Evolutionary conservation across 1,140 invertebrate genomes (phyloP).

Genomic region (Eulimnadia texana): DNA sequence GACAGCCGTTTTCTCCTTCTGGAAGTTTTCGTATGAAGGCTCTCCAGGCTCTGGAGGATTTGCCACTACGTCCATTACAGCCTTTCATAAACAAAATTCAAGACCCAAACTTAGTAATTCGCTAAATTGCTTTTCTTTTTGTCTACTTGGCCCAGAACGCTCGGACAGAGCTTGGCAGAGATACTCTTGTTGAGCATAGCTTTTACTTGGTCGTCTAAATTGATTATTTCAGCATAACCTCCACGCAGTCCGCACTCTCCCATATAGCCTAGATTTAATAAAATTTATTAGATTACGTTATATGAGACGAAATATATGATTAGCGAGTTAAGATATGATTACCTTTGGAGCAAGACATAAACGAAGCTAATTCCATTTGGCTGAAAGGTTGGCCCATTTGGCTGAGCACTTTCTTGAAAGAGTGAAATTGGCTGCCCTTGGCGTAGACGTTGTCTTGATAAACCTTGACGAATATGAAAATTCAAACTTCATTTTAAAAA

Average conservation of each 20-base stretch:
- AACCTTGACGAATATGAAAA: constrained; percentile 26
- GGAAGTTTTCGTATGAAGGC: constrained; percentile 58
- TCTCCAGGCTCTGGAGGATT: constrained; percentile 72
- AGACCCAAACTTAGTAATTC: not conserved
- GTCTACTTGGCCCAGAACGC: constrained; percentile 36
- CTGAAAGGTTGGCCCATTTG: constrained; percentile 78
- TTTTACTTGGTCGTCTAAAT: constrained; percentile 70
- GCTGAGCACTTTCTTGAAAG: constrained; percentile 82
- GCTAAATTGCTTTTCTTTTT: not conserved
- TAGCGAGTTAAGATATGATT: not conserved
- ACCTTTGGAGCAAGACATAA: constrained; percentile 86
- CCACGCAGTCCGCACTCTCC: constrained; percentile 87
- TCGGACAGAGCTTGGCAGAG: constrained; percentile 85
- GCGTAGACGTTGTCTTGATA: constrained; percentile 93
- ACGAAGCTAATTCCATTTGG: constrained; percentile 78
- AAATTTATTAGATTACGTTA: not conserved
- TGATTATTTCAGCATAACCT: constrained; percentile 82
- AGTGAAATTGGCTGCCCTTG: constrained; percentile 68
- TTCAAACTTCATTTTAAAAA: not conserved
- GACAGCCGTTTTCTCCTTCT: constrained; percentile 65
- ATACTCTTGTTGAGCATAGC: constrained; percentile 78
- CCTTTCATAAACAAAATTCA: constrained; percentile 20
- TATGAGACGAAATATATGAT: not conserved
- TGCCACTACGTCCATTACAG: constrained; percentile 50
- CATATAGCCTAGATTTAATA: constrained; percentile 39